Evolutionary conservation across 2,797 vertebrate genomes (phyloP).

Genomic region (Eutrigla gurnardus): DNA sequence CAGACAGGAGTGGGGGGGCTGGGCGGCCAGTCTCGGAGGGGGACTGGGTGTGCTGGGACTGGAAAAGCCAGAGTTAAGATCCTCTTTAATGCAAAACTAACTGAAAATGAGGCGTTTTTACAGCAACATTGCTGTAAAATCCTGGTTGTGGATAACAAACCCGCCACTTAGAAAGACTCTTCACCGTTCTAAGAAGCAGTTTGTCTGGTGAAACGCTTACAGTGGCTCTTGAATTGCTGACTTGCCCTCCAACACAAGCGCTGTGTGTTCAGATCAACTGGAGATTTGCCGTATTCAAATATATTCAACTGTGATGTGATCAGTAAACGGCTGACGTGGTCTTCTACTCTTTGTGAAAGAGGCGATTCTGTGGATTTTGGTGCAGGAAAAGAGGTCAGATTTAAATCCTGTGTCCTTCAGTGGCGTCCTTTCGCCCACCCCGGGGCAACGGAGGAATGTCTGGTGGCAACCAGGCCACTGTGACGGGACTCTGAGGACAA

Average conservation of each 20-base stretch:
- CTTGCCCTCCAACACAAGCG: slow-evolving; percentile 6
- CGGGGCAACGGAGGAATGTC: slow-evolving; percentile 72
- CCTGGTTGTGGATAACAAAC: no score
- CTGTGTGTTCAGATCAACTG: background rate
- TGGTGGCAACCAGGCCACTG: slow-evolving; percentile 55
- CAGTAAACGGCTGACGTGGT: slow-evolving; percentile 35
- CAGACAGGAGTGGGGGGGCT: no score
- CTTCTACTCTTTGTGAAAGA: slow-evolving; percentile 37
- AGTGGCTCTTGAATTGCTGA: slow-evolving; percentile 29
- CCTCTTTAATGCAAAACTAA: no score
- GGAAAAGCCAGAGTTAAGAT: slow-evolving; percentile 54
- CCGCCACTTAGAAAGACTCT: no score
- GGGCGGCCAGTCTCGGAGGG: slow-evolving; percentile 20
- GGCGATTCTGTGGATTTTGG: slow-evolving; percentile 48
- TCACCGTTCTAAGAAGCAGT: slow-evolving; percentile 2
- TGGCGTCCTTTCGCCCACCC: slow-evolving; percentile 63
- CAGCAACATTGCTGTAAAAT: no score
- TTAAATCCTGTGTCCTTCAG: slow-evolving; percentile 55
- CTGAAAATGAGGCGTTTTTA: no score
- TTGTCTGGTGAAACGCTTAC: slow-evolving; percentile 37
- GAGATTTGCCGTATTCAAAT: slow-evolving; percentile 36
- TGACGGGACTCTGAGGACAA: slow-evolving; percentile 70
- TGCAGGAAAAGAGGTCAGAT: slow-evolving; percentile 67
- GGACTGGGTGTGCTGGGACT: slow-evolving; percentile 52
- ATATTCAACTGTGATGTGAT: slow-evolving; percentile 44